phyloP scores from a whole-genome alignment of 1,140 invertebrate species.

The Brachionus rubens region DNA sequence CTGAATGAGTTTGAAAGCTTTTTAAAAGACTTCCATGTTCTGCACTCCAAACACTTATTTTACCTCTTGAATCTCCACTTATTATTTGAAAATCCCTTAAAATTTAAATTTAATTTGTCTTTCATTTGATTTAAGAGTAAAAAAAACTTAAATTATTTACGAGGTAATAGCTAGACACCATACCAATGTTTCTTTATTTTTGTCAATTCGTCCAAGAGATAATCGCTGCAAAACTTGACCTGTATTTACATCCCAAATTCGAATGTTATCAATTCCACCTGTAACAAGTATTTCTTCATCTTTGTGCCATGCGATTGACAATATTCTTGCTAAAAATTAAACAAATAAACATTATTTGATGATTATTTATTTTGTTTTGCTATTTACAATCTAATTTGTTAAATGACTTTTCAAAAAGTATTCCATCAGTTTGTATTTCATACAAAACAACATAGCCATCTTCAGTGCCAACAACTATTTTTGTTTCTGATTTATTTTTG shows the following conservation, averaged over 20 bases:
- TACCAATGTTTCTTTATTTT: conserved; percentile 70
- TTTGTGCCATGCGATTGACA: conserved; percentile 79
- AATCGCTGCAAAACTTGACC: conserved; percentile 79
- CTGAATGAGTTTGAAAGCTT: conserved; percentile 71
- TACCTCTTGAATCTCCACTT: conserved; percentile 82
- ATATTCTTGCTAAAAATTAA: conserved; percentile 63
- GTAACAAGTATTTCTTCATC: conserved; percentile 74
- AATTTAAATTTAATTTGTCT: too few relatives aligned
- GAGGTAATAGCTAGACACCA: conserved; percentile 75
- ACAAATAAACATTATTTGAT: not conserved
- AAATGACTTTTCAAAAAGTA: conserved; percentile 74
- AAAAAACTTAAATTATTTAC: too few relatives aligned
- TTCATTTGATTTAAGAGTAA: too few relatives aligned
- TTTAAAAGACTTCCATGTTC: conserved; percentile 70
- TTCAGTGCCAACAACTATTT: conserved; percentile 79
- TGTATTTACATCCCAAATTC: conserved; percentile 78
- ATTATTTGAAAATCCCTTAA: conserved; percentile 65
- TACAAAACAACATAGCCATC: conserved; percentile 84
- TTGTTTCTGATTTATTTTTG: conserved; percentile 66
- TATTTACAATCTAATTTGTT: conserved; percentile 74
- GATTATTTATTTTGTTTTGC: not conserved
- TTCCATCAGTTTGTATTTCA: conserved; percentile 66
- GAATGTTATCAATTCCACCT: conserved; percentile 76
- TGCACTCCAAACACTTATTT: conserved; percentile 81
- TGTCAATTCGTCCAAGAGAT: conserved; percentile 66